These are phyloP conservation scores for Drosophila fungiperda DNA, from an alignment of 2,888 invertebrate species.

Conservation along the genomic window DNA sequence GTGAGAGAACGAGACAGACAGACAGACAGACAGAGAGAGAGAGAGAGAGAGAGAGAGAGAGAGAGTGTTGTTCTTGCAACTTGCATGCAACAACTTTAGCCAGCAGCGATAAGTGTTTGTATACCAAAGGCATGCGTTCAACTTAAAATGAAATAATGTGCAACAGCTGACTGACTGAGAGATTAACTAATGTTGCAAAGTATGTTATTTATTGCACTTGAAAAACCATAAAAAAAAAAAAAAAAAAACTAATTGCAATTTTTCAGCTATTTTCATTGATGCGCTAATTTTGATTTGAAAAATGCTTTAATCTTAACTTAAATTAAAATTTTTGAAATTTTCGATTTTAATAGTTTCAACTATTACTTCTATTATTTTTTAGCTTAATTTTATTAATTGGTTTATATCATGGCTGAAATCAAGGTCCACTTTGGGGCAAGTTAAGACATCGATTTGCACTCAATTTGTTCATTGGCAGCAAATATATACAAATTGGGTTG, in stretches of 20 bases:
- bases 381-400: too few species aligned
- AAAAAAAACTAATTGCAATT: neutral
- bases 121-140: conserved; percentile 16
- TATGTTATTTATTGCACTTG: conserved; percentile 18
- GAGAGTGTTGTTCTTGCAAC: neutral
- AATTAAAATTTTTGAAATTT: too few species aligned
- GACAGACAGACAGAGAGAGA: neutral
- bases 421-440: too few species aligned
- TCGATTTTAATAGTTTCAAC: too few species aligned
- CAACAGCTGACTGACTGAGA: conserved; percentile 1
- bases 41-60: too few species aligned
- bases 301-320: too few species aligned
- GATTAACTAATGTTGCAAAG: conserved; percentile 13
- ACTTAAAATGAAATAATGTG: conserved; percentile 23
- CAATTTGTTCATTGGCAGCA: too few species aligned
- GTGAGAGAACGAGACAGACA: neutral
- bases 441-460: too few species aligned
- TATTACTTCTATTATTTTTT: too few species aligned
- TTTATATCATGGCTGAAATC: too few species aligned
- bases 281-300: too few species aligned
- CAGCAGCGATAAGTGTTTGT: conserved; percentile 4
- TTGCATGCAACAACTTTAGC: conserved; percentile 7
- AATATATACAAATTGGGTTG: too few species aligned
- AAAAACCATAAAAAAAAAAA: neutral
- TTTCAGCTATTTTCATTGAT: neutral